Conservation (phyloP, 2,888 invertebrate genomes). For the Atherix ibis region DNA sequence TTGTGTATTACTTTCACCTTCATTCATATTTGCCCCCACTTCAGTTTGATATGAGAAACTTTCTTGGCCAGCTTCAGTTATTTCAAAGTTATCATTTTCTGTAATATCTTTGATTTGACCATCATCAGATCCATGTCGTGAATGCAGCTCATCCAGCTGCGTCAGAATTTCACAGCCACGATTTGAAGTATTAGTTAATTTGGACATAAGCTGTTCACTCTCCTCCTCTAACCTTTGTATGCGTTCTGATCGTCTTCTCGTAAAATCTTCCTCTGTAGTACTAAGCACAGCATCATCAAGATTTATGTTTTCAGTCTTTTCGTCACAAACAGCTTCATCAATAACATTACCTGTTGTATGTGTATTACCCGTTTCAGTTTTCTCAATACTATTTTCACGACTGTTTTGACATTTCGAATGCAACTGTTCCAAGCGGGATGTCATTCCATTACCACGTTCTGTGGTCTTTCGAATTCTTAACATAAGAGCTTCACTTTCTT, state of each 20-base stretch:
- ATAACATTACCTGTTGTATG: background rate
- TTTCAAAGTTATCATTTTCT: background rate
- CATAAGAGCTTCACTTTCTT: constrained; percentile 63
- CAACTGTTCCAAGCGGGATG: constrained; percentile 23
- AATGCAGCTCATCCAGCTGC: constrained; percentile 23
- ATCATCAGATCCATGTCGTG: constrained; percentile 15
- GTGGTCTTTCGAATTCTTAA: constrained; percentile 59
- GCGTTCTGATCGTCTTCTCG: constrained; percentile 23
- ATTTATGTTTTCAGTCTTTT: background rate
- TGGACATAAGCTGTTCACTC: constrained; percentile 48
- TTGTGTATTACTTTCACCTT: background rate
- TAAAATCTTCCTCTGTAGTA: constrained; percentile 22
- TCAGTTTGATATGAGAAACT: too few relatives aligned
- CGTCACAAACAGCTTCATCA: background rate
- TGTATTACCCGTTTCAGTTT: constrained; percentile 12
- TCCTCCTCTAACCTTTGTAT: constrained; percentile 55
- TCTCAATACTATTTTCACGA: constrained; percentile 27
- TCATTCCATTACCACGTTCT: constrained; percentile 30
- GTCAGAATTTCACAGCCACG: constrained; percentile 19
- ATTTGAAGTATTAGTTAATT: constrained; percentile 19
- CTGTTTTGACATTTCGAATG: constrained; percentile 18
- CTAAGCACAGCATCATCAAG: constrained; percentile 15
- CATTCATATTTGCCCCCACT: background rate
- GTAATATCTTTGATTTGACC: background rate
- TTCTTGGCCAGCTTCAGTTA: background rate